A percentile compares a stretch with the other conserved stretches of the same genome.
Evolutionary conservation across 2,113 vertebrate species (phyloP).

Genomic region (Beaufortia kweichowensis): DNA sequence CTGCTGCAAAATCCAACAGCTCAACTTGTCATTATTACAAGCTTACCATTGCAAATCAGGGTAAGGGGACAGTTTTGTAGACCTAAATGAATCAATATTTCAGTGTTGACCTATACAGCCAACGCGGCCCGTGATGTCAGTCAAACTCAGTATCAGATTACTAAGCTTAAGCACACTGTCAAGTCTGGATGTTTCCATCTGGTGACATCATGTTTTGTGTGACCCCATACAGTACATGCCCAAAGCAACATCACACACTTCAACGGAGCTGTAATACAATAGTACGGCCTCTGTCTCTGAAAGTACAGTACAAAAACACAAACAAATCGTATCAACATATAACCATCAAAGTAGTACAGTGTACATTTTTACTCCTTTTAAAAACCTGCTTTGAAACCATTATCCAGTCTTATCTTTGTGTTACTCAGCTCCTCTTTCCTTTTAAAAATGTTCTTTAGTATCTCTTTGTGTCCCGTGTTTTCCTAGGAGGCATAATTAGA

Average conservation of each 20-base stretch:
- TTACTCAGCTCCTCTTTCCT: background rate
- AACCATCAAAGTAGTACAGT: too few species aligned
- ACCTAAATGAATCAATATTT: too few species aligned
- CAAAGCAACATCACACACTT: background rate
- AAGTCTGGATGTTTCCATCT: too few species aligned
- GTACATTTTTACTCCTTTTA: background rate
- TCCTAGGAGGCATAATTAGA: conserved; percentile 18
- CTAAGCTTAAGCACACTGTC: too few species aligned
- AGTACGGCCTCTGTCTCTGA: background rate
- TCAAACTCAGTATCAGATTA: conserved; percentile 17
- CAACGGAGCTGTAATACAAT: background rate
- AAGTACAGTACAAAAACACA: background rate
- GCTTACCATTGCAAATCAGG: too few species aligned
- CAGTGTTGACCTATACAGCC: background rate
- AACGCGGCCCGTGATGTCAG: background rate
- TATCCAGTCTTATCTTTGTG: background rate
- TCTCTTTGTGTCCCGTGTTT: background rate
- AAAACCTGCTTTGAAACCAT: background rate
- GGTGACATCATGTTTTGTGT: background rate
- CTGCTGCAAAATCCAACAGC: too few species aligned
- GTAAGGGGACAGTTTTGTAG: too few species aligned
- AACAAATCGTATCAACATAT: background rate
- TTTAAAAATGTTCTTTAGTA: background rate
- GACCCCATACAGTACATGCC: background rate
- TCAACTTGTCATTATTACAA: too few species aligned